phyloP scores from a whole-genome alignment of 2,113 vertebrate species.

The Catharus minimus region DNA sequence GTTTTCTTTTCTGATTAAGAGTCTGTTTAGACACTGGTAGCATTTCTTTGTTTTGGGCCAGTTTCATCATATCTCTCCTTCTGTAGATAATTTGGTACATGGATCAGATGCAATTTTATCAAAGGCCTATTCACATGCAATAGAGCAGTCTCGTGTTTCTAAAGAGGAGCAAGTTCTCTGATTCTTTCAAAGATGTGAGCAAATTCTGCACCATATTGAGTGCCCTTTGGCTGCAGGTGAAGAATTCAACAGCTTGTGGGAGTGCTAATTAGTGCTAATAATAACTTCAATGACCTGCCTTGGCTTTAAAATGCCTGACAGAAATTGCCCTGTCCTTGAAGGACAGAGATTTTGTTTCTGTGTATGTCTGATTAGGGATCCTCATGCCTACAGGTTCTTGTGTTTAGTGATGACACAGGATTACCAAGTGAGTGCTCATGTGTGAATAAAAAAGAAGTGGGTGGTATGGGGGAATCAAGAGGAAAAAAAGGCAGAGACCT shows the following conservation, averaged over 20 bases:
- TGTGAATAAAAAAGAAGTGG: neutral
- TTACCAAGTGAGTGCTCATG: neutral
- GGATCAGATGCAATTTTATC: neutral
- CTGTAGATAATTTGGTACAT: neutral
- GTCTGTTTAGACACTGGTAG: neutral
- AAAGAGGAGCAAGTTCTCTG: neutral
- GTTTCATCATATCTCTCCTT: neutral
- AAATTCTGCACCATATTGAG: constrained; percentile 32
- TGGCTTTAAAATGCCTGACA: constrained; percentile 29
- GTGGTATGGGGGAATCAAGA: neutral
- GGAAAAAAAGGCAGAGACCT: neutral
- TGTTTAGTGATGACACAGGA: neutral
- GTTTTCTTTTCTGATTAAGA: neutral
- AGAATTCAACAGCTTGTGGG: constrained; percentile 15
- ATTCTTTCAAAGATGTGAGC: neutral
- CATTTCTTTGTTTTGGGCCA: neutral
- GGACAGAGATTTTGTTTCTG: neutral
- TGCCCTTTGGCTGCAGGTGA: constrained; percentile 4
- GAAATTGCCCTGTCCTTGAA: constrained; percentile 19
- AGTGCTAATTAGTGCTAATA: constrained; percentile 46
- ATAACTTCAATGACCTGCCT: constrained; percentile 44
- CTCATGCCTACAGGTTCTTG: neutral
- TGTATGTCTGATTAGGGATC: neutral
- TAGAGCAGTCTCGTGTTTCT: neutral
- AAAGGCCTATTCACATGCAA: neutral